These are phyloP conservation scores for Eucera pruinosa DNA, from an alignment of 2,888 invertebrate genomes.

Conservation along the genomic window DNA sequence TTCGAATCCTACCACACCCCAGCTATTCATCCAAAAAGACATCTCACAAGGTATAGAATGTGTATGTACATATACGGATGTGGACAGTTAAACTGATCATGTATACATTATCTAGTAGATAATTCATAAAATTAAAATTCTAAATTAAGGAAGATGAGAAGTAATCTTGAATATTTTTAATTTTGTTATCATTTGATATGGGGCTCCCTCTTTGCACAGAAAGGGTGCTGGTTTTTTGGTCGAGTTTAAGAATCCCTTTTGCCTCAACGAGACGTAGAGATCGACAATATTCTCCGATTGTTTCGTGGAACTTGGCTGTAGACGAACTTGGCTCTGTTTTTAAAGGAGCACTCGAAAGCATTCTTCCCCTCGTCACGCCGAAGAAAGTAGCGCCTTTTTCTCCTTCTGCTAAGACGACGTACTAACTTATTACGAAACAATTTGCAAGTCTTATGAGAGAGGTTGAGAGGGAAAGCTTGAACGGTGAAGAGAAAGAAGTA, in stretches of 20 bases:
- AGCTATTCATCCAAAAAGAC: too few species aligned
- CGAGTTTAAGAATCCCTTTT: slow-evolving; percentile 10
- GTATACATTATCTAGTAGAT: too few species aligned
- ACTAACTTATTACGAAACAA: slow-evolving; percentile 76
- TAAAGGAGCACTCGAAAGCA: slow-evolving; percentile 52
- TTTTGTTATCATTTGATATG: slow-evolving; percentile 13
- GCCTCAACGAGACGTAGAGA: background rate
- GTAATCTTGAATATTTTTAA: too few species aligned
- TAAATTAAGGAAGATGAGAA: too few species aligned
- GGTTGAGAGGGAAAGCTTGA: slow-evolving; percentile 31
- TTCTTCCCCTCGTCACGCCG: slow-evolving; percentile 15
- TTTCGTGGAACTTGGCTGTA: slow-evolving; percentile 36
- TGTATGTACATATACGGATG: too few species aligned
- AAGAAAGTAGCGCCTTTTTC: slow-evolving; percentile 47
- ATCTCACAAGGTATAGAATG: too few species aligned
- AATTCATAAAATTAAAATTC: too few species aligned
- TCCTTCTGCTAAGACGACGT: slow-evolving; percentile 49
- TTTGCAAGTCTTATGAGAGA: slow-evolving; percentile 75
- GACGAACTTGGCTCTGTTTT: slow-evolving; percentile 43
- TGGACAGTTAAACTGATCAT: too few species aligned
- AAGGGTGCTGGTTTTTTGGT: background rate
- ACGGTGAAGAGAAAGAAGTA: background rate
- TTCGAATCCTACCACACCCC: too few species aligned
- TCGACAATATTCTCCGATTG: slow-evolving; percentile 42
- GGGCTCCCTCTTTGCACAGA: background rate